Evolutionary conservation across 2,888 invertebrate genomes (phyloP), one percentile per base, ranked within the genome.

Genomic region (Nematopogon swammerdamellus): DNA sequence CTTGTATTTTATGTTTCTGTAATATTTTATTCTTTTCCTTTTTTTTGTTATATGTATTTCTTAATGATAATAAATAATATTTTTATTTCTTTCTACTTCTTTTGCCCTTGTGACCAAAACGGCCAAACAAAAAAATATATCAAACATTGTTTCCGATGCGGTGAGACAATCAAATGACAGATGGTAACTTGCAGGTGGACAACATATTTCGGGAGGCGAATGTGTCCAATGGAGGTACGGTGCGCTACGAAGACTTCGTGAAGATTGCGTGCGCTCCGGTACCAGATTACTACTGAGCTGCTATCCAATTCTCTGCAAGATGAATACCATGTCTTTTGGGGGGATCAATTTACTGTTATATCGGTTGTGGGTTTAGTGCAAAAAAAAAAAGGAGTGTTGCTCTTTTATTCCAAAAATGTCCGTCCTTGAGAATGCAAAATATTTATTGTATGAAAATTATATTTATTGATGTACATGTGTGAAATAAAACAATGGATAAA

Each of bases 211-310:
- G 95, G 1, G 95, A 95, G 66, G 94, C 95, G 0, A 95, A 95
- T 63, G 92, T 95, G 0, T 83, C 85, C 1, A 86, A 87, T 46
- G 88, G 83, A 57, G 91, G 91, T 2, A 83, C 85, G 46, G 91
- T 95, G 0, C 85, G 88, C n/a, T 95, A 95, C 60, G 89, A 93
- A 57, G 95, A 95, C 65, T 95, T 95, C 67, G 91, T 95, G 0
- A 92, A 93, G 71, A 94, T 95, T 57, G 89, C 93, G 2, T 94
- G 93, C 69, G 94, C 95, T 2, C 95, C 95, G 0, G 91, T 94
- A 3, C 95, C 95, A 1, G 95, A 95, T 68, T 95, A 95, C 68
- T 95, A 95, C 63, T 94, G 70, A 81, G n/a, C n/a, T n/a, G n/a
- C n/a, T n/a, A n/a, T n/a, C n/a, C n/a, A n/a, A n/a, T n/a, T n/a